Evolutionary conservation across 2,113 vertebrate species (phyloP), one percentile per base, ranked within the genome.

Genomic region (Mirounga angustirostris): DNA sequence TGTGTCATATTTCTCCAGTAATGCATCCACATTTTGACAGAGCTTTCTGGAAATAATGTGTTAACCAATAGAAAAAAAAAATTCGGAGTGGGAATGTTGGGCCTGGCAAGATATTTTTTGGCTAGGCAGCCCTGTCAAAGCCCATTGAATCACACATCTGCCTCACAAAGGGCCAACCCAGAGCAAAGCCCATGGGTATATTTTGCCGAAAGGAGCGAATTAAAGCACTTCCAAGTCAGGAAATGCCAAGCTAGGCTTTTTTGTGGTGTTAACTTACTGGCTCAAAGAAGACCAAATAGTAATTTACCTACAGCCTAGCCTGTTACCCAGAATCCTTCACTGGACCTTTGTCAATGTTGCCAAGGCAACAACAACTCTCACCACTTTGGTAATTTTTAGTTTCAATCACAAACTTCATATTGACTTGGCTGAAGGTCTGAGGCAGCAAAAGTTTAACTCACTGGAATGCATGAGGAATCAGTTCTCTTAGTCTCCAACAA

Each of bases 141-240:
- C 56, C 92, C 94, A 92, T 94, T 30, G 7, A 95, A 74, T 97
- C 97, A 97, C 90, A 97, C 89, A 74, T 93, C 56, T 92, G 54
- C 94, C 73, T 97, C 80, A 89, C 52, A 89, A 94, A 92, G 73
- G 52, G 43, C 92, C 89, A 96, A 96, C 36, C 54, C 82, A 90
- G 78, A 95, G 87, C 15, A 52, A 97, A 97, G 22, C 85, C 89
- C 73, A 10, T 40, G 89, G 82, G 95, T 43, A 92, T 30, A 71
- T 80, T 92, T 97, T 74, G 83, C 80, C 15, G 5, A 97, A 91
- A 94, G 95, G 80, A 96, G 95, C 0, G 8, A 97, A 97, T 97
- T 97, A 96, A 97, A 98, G 59, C 63, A 96, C 81, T 97, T 97
- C 76, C 93, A 96, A 98, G 59, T 85, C 94, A 96, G 97, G 95